These are phyloP conservation scores for Myotis lucifugus DNA, from an alignment of 2,113 vertebrate species.

Conservation along the genomic window DNA sequence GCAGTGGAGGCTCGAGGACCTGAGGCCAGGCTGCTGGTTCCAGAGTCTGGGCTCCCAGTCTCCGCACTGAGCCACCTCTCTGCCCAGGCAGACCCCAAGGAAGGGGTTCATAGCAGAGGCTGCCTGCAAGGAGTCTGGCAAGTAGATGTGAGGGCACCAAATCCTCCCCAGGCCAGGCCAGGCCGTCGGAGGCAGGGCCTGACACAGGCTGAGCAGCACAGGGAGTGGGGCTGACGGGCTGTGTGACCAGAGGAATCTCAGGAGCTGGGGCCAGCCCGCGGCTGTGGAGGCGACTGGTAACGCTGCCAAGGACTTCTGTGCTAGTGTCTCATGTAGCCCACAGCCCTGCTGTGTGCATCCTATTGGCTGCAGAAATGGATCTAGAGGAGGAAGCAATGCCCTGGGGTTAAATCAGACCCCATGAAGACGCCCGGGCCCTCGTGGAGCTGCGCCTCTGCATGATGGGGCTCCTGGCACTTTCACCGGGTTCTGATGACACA, in stretches of 20 bases:
- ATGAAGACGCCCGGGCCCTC: background rate
- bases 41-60: background rate
- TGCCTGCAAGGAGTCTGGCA: rapidly evolving
- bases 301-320: background rate
- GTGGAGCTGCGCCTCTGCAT: background rate
- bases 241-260: background rate
- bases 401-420: background rate
- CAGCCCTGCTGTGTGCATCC: rapidly evolving
- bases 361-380: background rate
- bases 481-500: rapidly evolving
- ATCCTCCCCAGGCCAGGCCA: background rate
- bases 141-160: background rate
- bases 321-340: background rate
- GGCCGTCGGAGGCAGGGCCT: background rate
- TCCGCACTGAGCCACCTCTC: background rate
- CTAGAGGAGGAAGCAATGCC: background rate
- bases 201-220: background rate
- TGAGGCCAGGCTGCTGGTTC: background rate
- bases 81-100: too few species aligned
- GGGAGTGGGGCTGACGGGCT: background rate
- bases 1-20: background rate
- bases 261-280: background rate
- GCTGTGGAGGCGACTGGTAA: background rate
- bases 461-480: background rate
- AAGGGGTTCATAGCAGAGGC: background rate